Conservation (phyloP, 2,797 vertebrate species). For the Sebastiscus albofasciatus region DNA sequence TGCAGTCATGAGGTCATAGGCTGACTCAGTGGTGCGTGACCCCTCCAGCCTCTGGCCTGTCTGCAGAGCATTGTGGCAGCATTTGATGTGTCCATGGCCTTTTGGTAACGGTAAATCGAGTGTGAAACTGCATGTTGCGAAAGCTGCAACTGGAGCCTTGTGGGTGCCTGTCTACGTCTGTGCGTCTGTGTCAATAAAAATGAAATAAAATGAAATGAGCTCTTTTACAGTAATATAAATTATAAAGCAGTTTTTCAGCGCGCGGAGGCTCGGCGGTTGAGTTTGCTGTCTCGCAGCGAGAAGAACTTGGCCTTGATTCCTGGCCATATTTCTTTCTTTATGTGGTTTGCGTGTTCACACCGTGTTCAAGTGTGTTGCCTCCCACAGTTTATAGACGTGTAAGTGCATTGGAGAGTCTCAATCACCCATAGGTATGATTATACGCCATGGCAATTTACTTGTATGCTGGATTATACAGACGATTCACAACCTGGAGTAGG, state of each 20-base stretch:
- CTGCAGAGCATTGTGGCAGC: slow-evolving; percentile 41
- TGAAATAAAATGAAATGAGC: slow-evolving; percentile 39
- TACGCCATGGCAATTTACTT: background rate
- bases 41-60: slow-evolving; percentile 44
- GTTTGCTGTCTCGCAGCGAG: slow-evolving; percentile 4
- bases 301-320: background rate
- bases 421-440: background rate
- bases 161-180: slow-evolving; percentile 36
- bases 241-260: slow-evolving; percentile 33
- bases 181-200: slow-evolving; percentile 46
- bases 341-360: slow-evolving; percentile 12
- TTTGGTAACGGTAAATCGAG: slow-evolving; percentile 65
- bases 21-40: slow-evolving; percentile 40
- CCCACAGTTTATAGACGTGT: background rate
- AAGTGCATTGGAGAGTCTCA: slow-evolving; percentile 1
- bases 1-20: slow-evolving; percentile 46
- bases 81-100: slow-evolving; percentile 50
- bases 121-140: slow-evolving; percentile 65
- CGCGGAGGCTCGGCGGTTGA: slow-evolving; percentile 8
- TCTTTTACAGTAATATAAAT: slow-evolving; percentile 55
- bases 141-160: slow-evolving; percentile 62
- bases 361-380: background rate
- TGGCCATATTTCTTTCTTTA: background rate
- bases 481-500: background rate
- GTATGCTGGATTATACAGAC: background rate